A percentile compares a stretch with the other conserved stretches of the same genome.
phyloP scores from a whole-genome alignment of 2,113 vertebrate genomes.

The Semicossyphus pulcher region DNA sequence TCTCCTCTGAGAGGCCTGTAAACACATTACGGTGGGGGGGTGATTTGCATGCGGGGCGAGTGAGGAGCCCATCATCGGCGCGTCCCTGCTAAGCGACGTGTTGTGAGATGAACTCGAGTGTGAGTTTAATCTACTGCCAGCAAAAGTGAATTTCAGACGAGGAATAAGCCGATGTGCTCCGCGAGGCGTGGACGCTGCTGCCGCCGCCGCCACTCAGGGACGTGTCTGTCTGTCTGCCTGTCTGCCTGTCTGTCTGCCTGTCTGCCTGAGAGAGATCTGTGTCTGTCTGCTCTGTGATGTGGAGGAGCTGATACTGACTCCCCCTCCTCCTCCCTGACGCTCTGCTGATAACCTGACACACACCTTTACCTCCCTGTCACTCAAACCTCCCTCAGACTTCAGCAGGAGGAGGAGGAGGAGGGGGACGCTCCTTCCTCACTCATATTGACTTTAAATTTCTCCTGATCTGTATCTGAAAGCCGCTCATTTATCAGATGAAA shows the following conservation, averaged over 20 bases:
- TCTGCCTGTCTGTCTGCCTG: slow-evolving; percentile 29
- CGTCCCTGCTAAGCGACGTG: slow-evolving; percentile 54
- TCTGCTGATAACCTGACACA: slow-evolving; percentile 42
- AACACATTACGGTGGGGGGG: slow-evolving; percentile 9
- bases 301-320: slow-evolving; percentile 1
- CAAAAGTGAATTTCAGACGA: slow-evolving; percentile 64
- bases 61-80: slow-evolving; percentile 45
- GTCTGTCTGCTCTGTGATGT: slow-evolving; percentile 46
- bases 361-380: not conserved
- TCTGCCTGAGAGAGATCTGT: slow-evolving; percentile 32
- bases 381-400: not conserved
- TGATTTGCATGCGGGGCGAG: slow-evolving; percentile 44
- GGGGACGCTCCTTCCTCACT: not conserved
- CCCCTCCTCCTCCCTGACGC: slow-evolving; percentile 11
- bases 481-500: not conserved
- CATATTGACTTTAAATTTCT: slow-evolving; percentile 23
- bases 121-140: slow-evolving; percentile 76
- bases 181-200: slow-evolving; percentile 31
- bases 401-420: not conserved
- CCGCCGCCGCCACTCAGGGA: slow-evolving; percentile 31
- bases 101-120: slow-evolving; percentile 64
- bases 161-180: slow-evolving; percentile 61
- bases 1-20: no score
- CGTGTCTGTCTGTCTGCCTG: slow-evolving; percentile 25
- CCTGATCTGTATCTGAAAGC: not conserved